Evolutionary conservation across 2,113 vertebrate genomes (phyloP).

Genomic region (Plectropomus leopardus): DNA sequence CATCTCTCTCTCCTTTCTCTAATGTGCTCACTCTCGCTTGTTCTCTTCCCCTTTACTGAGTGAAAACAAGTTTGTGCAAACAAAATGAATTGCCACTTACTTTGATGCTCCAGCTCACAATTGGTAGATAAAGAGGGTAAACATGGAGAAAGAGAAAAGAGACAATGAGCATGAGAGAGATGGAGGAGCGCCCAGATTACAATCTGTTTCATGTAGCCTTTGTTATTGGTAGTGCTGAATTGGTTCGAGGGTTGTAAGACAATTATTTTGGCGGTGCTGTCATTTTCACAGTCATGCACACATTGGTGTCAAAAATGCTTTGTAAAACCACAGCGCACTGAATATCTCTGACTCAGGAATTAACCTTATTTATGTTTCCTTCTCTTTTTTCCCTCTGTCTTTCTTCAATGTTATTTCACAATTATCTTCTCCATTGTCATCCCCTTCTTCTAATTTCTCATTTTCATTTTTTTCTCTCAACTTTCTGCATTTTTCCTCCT

Average conservation of each 20-base stretch:
- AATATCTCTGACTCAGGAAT: slow-evolving; percentile 41
- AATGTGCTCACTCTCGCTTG: slow-evolving; percentile 37
- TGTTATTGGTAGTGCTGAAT: slow-evolving; percentile 62
- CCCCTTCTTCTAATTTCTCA: slow-evolving; percentile 14
- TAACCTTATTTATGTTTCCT: slow-evolving; percentile 49
- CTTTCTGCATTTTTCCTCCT: too few relatives aligned
- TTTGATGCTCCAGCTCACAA: slow-evolving; percentile 47
- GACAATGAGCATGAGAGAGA: slow-evolving; percentile 33
- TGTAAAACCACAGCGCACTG: slow-evolving; percentile 30
- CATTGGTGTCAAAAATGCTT: slow-evolving; percentile 34
- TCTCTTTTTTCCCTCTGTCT: slow-evolving; percentile 11
- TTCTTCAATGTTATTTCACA: slow-evolving; percentile 15
- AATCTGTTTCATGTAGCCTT: slow-evolving; percentile 61
- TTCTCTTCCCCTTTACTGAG: slow-evolving; percentile 34
- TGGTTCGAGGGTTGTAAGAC: slow-evolving; percentile 59
- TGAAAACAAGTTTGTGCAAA: slow-evolving; percentile 54
- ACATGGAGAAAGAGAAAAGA: slow-evolving; percentile 45
- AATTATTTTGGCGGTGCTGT: slow-evolving; percentile 50
- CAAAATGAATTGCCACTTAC: slow-evolving; percentile 63
- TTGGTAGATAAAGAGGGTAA: slow-evolving; percentile 58
- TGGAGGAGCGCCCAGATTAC: slow-evolving; percentile 50
- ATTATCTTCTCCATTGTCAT: slow-evolving; percentile 19
- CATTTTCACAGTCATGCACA: slow-evolving; percentile 50
- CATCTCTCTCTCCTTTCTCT: slow-evolving; percentile 19
- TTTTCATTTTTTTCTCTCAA: slow-evolving; percentile 19